Conservation (phyloP, 2,888 invertebrate genomes). For the Mesodorylaimus sp. region DNA sequence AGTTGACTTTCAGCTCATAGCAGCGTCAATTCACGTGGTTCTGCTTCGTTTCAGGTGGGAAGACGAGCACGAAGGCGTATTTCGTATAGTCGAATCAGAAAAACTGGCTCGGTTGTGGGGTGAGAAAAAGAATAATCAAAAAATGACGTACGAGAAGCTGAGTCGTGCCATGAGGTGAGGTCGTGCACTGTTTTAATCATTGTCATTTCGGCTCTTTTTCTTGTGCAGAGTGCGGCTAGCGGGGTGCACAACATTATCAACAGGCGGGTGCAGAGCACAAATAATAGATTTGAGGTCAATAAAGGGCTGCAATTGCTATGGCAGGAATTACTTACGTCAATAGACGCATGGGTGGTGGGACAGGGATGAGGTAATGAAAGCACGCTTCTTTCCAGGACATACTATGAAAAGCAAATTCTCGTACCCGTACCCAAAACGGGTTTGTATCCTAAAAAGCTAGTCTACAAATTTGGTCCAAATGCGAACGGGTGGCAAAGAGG, state of each 20-base stretch:
- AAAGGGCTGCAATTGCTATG: too few species aligned
- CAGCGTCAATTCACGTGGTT: too few species aligned
- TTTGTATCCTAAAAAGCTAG: conserved; percentile 31
- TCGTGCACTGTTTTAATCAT: background rate
- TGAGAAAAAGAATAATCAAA: conserved; percentile 58
- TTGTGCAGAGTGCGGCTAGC: too few species aligned
- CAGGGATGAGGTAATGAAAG: background rate
- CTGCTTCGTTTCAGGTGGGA: conserved; percentile 75
- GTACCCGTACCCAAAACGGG: conserved; percentile 34
- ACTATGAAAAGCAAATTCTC: conserved; percentile 33
- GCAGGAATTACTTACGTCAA: too few species aligned
- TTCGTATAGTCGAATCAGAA: conserved; percentile 67
- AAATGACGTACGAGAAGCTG: conserved; percentile 81
- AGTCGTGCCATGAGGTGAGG: conserved; percentile 63
- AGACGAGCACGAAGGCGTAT: conserved; percentile 59
- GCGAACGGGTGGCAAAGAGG: conserved; percentile 32
- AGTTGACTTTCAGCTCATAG: too few species aligned
- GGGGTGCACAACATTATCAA: too few species aligned
- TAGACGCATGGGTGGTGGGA: background rate
- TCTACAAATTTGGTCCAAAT: conserved; percentile 32
- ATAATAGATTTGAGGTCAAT: too few species aligned
- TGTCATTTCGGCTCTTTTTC: too few species aligned
- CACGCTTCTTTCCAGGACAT: conserved; percentile 27
- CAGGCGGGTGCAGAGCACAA: too few species aligned
- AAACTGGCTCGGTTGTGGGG: conserved; percentile 73